Evolutionary conservation across 2,888 invertebrate species (phyloP).

Genomic region (Piscicola geometra): DNA sequence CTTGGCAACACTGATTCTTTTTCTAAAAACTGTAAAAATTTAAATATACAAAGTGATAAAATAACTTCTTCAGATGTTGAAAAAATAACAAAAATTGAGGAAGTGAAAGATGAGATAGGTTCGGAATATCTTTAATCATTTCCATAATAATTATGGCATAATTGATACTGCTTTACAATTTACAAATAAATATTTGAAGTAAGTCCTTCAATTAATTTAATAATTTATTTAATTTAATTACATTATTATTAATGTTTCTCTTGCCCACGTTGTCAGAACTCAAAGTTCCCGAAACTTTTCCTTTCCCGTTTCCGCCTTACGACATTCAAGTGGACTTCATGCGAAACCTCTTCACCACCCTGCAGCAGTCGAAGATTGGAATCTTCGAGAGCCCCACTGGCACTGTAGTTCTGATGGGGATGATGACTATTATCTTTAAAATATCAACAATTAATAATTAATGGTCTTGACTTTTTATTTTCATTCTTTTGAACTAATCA

Average conservation of each 20-base stretch:
- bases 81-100: constrained; percentile 36
- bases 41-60: neutral
- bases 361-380: constrained; percentile 75
- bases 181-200: neutral
- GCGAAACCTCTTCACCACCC: constrained; percentile 70
- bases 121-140: neutral
- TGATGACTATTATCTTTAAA: neutral
- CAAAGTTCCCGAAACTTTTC: constrained; percentile 60
- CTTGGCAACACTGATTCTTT: too few species aligned
- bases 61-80: constrained; percentile 18
- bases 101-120: constrained; percentile 37
- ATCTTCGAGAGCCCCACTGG: constrained; percentile 97
- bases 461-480: too few species aligned
- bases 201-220: neutral
- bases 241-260: neutral
- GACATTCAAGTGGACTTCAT: constrained; percentile 70
- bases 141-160: neutral
- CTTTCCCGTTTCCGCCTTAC: constrained; percentile 78
- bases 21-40: too few species aligned
- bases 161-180: neutral
- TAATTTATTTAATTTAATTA: neutral
- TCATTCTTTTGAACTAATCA: neutral
- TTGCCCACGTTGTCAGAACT: constrained; percentile 11
- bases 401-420: too few species aligned
- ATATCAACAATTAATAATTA: too few species aligned